Evolutionary conservation across 2,888 invertebrate genomes (phyloP), one percentile per base, ranked within the genome.

Genomic region (Lithodes maja): DNA sequence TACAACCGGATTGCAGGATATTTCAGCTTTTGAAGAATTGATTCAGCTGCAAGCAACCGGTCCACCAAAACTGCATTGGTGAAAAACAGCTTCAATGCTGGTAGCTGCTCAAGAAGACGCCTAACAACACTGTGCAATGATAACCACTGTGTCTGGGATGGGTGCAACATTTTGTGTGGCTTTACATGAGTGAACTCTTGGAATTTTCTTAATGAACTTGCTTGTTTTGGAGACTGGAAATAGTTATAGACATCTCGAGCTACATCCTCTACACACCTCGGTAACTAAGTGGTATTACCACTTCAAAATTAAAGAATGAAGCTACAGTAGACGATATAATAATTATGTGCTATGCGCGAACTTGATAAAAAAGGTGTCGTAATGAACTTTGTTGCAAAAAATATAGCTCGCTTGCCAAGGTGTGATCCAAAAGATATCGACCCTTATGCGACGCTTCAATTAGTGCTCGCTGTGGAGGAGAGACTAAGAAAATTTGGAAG

Each of bases 201-300:
- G 15, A 61, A 69, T 33, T 68, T 50, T 61, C 79, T 71, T 7
- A 81, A 81, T 33, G 9, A 33, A 17, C 2, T 0, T 5, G 80
- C 17, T 78, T 80, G 80, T 55, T 86, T 80, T n/a, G 86, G 86
- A 71, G 86, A 86, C 81, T 79, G 54, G 52, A 86, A 81, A 50
- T 80, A 86, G 71, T 79, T 80, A 33, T 80, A 80, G 15, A 80
- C 61, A 69, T 86, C 80, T 9, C 79, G 79, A 12, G 86, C 54
- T 53, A 86, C 0, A 69, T 80, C 86, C 61, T 80, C 69, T 55
- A 80, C 53, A 61, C 9, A 53, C 52, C 86, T 85, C 49, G 71
- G 86, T 15, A 86, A 69, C 15, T 50, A n/a, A n/a, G n/a, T n/a
- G n/a, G n/a, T n/a, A n/a, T n/a, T n/a, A n/a, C n/a, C 33, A 33